Conservation (phyloP, 2,113 vertebrate species). For the Pao palembangensis region DNA sequence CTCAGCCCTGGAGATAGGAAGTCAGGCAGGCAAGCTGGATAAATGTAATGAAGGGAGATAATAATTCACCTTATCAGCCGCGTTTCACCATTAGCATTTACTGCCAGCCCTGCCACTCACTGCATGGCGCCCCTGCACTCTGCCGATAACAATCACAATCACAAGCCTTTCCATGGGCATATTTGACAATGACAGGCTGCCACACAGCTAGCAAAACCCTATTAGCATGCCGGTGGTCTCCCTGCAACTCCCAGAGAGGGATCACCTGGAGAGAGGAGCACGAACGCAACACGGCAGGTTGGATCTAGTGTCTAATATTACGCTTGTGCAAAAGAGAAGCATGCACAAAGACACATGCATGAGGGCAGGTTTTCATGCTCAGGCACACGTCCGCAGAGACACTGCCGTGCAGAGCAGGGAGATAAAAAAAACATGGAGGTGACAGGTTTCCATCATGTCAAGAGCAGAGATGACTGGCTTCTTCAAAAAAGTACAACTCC, state of each 20-base stretch:
- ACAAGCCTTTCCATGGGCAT: constrained; percentile 65
- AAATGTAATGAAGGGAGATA: constrained; percentile 74
- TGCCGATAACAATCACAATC: constrained; percentile 76
- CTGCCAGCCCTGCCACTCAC: constrained; percentile 71
- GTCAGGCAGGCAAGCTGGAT: constrained; percentile 42
- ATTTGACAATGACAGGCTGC: constrained; percentile 65
- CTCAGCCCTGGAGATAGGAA: too few relatives aligned
- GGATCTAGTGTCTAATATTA: constrained; percentile 44
- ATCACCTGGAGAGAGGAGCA: constrained; percentile 38
- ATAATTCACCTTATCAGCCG: constrained; percentile 73
- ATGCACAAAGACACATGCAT: constrained; percentile 4
- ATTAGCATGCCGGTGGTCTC: constrained; percentile 67
- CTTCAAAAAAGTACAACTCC: constrained; percentile 13
- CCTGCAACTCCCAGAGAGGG: constrained; percentile 47
- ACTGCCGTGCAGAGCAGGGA: not conserved
- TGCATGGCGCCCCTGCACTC: constrained; percentile 55
- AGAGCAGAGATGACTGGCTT: constrained; percentile 20
- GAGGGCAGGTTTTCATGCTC: not conserved
- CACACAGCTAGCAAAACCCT: constrained; percentile 50
- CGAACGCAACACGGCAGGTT: constrained; percentile 44
- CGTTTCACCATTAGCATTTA: constrained; percentile 74
- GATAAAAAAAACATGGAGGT: constrained; percentile 15
- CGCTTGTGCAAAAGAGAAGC: constrained; percentile 31
- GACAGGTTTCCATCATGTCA: constrained; percentile 35
- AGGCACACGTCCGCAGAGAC: not conserved